phyloP scores from a whole-genome alignment of 2,888 invertebrate genomes.

The Drosophila silvestris region DNA sequence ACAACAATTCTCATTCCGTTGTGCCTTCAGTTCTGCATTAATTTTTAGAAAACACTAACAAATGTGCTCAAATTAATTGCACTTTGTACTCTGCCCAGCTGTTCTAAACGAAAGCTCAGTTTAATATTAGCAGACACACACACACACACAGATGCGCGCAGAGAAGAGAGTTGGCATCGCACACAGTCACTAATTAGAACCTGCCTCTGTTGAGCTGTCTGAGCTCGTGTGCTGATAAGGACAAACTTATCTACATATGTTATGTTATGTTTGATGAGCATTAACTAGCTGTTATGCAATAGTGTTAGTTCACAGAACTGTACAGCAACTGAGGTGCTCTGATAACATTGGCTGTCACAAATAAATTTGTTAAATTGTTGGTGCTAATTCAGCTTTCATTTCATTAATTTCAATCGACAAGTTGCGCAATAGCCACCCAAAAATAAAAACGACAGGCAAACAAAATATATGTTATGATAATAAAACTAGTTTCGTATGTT shows the following conservation, averaged over 20 bases:
- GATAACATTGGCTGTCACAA: conserved; percentile 27
- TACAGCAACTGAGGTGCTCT: conserved; percentile 18
- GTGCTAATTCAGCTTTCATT: conserved; percentile 45
- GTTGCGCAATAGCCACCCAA: conserved; percentile 36
- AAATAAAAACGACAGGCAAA: background rate
- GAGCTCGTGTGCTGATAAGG: conserved; percentile 47
- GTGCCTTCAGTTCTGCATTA: background rate
- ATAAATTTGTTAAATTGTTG: conserved; percentile 39
- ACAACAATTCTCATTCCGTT: background rate
- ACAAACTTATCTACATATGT: conserved; percentile 28
- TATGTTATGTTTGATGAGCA: conserved; percentile 9
- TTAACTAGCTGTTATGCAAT: conserved; percentile 56
- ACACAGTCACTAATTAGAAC: conserved; percentile 12
- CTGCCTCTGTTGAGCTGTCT: conserved; percentile 34
- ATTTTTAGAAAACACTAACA: conserved; percentile 3
- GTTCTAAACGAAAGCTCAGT: conserved; percentile 53
- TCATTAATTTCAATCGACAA: conserved; percentile 54
- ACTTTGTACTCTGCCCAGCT: conserved; percentile 59
- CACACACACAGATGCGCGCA: background rate
- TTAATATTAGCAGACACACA: conserved; percentile 34
- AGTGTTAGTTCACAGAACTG: conserved; percentile 26
- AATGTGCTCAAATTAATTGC: conserved; percentile 33
- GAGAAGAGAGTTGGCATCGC: background rate
- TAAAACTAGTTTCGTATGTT: conserved; percentile 25
- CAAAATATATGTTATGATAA: conserved; percentile 6